Base-by-base conservation (phyloP, 2,797 vertebrate genomes). In the Poeciliopsis gracilis region DNA sequence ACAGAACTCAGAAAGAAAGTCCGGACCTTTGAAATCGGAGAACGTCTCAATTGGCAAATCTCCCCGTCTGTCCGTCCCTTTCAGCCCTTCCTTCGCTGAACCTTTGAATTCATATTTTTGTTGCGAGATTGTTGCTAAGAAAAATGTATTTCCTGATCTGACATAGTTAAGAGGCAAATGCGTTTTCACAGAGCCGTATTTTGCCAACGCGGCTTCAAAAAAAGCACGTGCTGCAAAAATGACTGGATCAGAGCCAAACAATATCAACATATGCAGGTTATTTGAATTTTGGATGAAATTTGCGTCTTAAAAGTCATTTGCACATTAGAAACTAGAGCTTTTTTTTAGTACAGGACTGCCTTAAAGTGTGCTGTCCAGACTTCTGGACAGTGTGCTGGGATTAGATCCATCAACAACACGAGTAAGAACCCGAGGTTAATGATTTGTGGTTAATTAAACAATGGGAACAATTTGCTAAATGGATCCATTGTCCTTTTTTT, bases 381-480 rank as follows among this genome's bases (percentile, higher is more conserved):
- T 59, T 59, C 5, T 59, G 36, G 36, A 36, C 36, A 5, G 36
- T 36, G 36, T 36, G 4, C 36, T 36, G 36, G 28, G 12, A 16
- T 61, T 61, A 33, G 28, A 36, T 36, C 15, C 59, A 61, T 63
- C 7, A 63, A 53, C 67, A 0, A 5, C 2, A 30, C 7, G 63
- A 25, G 69, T 59, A 67, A 73, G 38, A 81, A 76, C 47, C 47
- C 66, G 57, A 51, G 80, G 77, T 85, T 78, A 82, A 79, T 83
- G 63, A 86, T 76, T 78, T 73, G 10, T 38, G 36, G 53, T 69
- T 86, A 85, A 91, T 93, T 85, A 88, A 83, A 89, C 74, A 86
- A 69, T 46, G 51, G 63, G 30, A 77, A 82, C 25, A 63, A 73
- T 86, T 86, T 87, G 74, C 75, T 77, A 87, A 90, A 90, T 82